phyloP scores from a whole-genome alignment of 2,113 vertebrate species.

The Onychostruthus taczanowskii region DNA sequence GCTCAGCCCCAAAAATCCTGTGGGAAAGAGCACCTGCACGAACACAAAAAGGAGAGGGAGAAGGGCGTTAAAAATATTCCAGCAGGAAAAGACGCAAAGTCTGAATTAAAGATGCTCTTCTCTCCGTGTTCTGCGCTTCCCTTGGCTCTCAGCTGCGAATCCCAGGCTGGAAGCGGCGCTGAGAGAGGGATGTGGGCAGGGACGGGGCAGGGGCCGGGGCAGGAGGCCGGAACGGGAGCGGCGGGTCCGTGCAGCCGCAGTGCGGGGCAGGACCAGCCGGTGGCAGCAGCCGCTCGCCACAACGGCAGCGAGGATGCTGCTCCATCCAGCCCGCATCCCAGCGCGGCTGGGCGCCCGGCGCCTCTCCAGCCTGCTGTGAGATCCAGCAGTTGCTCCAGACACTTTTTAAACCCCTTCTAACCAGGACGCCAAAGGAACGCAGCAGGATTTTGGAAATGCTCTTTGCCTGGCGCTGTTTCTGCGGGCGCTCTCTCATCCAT shows the following conservation, averaged over 20 bases:
- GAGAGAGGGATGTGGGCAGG: accelerated
- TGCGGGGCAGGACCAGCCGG: neutral
- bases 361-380: neutral
- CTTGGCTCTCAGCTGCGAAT: neutral
- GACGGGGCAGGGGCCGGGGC: accelerated
- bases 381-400: accelerated
- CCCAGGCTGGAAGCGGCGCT: accelerated
- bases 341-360: too few species aligned
- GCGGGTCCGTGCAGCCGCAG: neutral
- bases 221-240: accelerated
- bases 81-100: accelerated
- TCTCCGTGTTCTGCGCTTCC: neutral
- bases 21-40: neutral
- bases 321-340: neutral
- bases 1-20: neutral
- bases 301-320: neutral
- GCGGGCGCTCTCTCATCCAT: accelerated
- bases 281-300: conserved; percentile 24
- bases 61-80: neutral
- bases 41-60: neutral
- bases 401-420: accelerated
- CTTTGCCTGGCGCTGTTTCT: accelerated
- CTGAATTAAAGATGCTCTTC: neutral
- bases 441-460: accelerated
- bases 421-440: accelerated